Base-by-base conservation (phyloP, 2,888 invertebrate genomes). In the Drosophila dives region DNA sequence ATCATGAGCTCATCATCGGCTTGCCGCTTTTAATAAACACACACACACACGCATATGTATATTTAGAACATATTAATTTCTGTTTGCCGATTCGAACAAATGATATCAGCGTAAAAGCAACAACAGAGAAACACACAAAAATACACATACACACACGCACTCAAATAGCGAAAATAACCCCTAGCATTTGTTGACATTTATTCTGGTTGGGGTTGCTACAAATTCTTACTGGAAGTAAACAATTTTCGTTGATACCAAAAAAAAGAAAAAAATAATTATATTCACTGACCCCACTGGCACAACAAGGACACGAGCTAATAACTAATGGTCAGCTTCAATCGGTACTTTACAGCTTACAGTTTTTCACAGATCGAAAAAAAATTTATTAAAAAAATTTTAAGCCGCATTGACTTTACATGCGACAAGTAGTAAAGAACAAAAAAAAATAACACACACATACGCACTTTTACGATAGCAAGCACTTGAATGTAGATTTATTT, bases 181-280 rank as follows among this genome's bases (percentile, higher is more conserved):
- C 75, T 78, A 83, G 84, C 50, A 49, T 42, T 29, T 20, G 56
- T 15, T 56, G 53, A 17, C 32, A 32, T 34, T 55, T 17, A 45
- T 60, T 83, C 70, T 72, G 64, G 56, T 80, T 83, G 77, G 84
- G 86, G 77, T 80, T 80, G 78, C 53, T 75, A 50, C 50, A 55
- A 68, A 63, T 62, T 77, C 65, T 66, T 55, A 63, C 74, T 75
- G 70, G 72, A 81, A 33, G 48, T 83, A 81, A 81, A 76, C 87
- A 84, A 70, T 63, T 63, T 69, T 58, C 42, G 32, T 55, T 63
- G 51, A 54, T 63, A 29, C 29, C 29, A 29, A 29, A 29, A 29
- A 29, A 29, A 29, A 29, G 29, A 29, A 29, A 29, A 29, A 26
- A 29, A 29, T n/a, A 29, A 6, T 29, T 29, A 23, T 23, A 23